Percentiles rank a stretch among this genome's conserved stretches.
These are phyloP conservation scores for Drosophila multiciliata DNA, from an alignment of 2,888 invertebrate species.

Conservation along the genomic window DNA sequence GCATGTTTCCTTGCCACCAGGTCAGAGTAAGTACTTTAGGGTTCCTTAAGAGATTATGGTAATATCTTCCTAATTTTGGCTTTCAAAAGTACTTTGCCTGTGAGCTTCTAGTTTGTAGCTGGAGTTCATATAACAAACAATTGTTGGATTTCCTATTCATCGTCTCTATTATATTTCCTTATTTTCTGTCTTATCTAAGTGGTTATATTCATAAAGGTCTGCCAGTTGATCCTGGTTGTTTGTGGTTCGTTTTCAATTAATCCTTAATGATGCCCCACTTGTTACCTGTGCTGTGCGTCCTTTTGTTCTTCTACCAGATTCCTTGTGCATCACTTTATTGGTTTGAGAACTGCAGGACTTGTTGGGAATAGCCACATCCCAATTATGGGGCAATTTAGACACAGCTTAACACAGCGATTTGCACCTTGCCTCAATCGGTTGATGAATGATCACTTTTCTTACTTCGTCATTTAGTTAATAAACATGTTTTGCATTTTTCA, in stretches of 20 bases:
- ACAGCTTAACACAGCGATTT: constrained; percentile 14
- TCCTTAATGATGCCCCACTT: not conserved
- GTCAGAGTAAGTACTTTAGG: too few relatives aligned
- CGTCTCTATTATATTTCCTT: too few relatives aligned
- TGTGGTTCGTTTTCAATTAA: not conserved
- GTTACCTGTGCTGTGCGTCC: not conserved
- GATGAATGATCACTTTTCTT: constrained; percentile 21
- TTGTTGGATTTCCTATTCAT: too few relatives aligned
- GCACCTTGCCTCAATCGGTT: constrained; percentile 19
- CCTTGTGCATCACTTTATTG: too few relatives aligned
- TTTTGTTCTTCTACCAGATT: not conserved
- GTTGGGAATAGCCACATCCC: not conserved
- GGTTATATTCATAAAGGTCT: not conserved
- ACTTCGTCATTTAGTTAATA: not conserved
- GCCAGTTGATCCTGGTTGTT: not conserved
- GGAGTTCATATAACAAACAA: too few relatives aligned
- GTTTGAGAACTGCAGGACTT: not conserved
- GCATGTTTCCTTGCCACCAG: too few relatives aligned
- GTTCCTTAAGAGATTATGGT: not conserved
- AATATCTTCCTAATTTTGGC: not conserved
- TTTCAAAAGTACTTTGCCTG: not conserved
- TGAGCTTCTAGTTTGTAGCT: too few relatives aligned
- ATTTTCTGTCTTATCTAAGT: not conserved
- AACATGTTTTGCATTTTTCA: not conserved
- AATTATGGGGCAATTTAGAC: constrained; percentile 27